Evolutionary conservation across 2,797 vertebrate genomes (phyloP), one percentile per base, ranked within the genome.

Genomic region (Sebastes trivittatus): DNA sequence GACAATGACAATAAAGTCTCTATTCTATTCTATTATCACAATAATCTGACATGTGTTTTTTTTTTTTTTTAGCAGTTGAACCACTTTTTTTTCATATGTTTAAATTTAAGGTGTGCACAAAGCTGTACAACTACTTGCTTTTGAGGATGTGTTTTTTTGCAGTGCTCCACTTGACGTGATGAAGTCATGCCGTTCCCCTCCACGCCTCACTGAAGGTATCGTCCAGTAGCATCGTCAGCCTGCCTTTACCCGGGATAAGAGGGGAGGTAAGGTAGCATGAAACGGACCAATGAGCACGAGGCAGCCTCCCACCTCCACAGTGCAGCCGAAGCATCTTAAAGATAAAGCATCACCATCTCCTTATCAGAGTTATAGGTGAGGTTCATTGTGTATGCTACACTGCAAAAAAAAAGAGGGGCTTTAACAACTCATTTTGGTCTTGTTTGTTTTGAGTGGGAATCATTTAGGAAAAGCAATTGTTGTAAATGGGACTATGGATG

Each of bases 141-240:
- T 72, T 30, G 54, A 30, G 1, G 32, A 25, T 22, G 7, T 52
- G 30, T 88, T 81, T 88, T 81, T 81, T 88, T 81, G 46, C 78
- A 87, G 89, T 52, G 85, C 87, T 88, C 52, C 59, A 32, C 76
- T 79, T 81, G 84, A 91, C 91, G 86, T 89, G 93, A 93, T 95
- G 94, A 95, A 91, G 93, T 94, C 91, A 92, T 62, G 59, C 64
- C 69, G 63, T 56, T 36, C 49, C 52, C 75, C 38, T 14, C 38
- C 87, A 86, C 93, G 84, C 90, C 92, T 89, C 77, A 32, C 77
- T 68, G 67, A 78, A 84, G 63, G 75, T 78, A 61, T 82, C 78
- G 83, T 82, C 92, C 91, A 91, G 85, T 91, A 84, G 85, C 72
- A 80, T 91, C 73, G 67, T 29, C 84, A 32, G 83, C 55, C 69